Percentiles rank a stretch among this genome's conserved stretches.
phyloP scores from a whole-genome alignment of 2,797 vertebrate species.

The Sebastes melanostomus region DNA sequence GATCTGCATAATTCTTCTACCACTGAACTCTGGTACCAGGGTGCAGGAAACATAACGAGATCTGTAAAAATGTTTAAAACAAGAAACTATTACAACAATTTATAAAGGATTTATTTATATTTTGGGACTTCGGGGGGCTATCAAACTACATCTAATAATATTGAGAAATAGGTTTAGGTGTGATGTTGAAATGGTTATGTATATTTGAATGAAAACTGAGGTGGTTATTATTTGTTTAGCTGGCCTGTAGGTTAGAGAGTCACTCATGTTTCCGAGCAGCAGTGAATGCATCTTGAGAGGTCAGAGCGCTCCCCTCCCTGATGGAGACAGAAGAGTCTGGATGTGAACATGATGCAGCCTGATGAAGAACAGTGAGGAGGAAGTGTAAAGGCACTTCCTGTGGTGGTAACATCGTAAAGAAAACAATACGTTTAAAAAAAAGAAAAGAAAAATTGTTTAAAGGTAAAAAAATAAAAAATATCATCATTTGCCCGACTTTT shows the following conservation, averaged over 20 bases:
- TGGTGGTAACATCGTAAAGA: neutral
- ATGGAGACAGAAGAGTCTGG: neutral
- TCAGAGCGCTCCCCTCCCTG: neutral
- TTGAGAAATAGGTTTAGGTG: neutral
- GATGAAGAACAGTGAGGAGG: neutral
- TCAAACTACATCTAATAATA: neutral
- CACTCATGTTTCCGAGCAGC: neutral
- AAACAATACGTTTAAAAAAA: neutral
- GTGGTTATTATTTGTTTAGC: neutral
- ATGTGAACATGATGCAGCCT: neutral
- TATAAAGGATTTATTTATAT: too few relatives aligned
- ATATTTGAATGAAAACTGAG: neutral
- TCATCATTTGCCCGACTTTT: too few relatives aligned
- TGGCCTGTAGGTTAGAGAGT: neutral
- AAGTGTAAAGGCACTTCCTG: neutral
- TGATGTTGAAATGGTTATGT: too few relatives aligned
- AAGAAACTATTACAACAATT: too few relatives aligned
- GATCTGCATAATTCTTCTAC: too few relatives aligned
- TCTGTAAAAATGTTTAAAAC: too few relatives aligned
- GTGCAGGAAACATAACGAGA: too few relatives aligned
- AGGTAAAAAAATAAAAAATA: neutral
- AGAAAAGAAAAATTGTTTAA: too few relatives aligned
- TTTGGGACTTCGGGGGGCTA: neutral
- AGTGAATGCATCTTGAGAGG: conserved; percentile 27
- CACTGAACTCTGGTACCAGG: too few relatives aligned